A percentile compares a stretch with the other conserved stretches of the same genome.
Evolutionary conservation across 1,140 invertebrate species (phyloP).

Genomic region (Maconellicoccus hirsutus): DNA sequence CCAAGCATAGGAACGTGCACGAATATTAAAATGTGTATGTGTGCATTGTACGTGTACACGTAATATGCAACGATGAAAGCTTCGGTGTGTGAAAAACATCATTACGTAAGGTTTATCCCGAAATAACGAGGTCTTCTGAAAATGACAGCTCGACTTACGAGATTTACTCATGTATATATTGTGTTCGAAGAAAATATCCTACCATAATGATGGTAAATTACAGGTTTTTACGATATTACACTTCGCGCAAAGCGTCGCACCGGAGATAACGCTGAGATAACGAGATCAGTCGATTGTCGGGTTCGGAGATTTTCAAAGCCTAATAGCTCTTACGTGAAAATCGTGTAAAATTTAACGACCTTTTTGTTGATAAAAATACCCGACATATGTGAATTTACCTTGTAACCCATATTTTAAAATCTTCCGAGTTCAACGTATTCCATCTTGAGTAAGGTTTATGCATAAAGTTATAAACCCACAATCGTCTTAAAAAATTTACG

Average conservation of each 20-base stretch:
- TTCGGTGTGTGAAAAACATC: slow-evolving; percentile 3
- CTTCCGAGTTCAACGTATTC: too few relatives aligned
- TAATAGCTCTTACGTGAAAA: too few relatives aligned
- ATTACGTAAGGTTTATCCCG: slow-evolving; percentile 3
- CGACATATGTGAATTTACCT: too few relatives aligned
- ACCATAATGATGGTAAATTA: not conserved
- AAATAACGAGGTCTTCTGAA: not conserved
- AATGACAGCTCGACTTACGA: not conserved
- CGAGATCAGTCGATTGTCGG: not conserved
- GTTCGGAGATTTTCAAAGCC: too few relatives aligned
- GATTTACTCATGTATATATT: not conserved
- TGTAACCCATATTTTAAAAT: too few relatives aligned
- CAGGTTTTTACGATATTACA: not conserved
- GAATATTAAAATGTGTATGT: too few relatives aligned
- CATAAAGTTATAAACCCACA: too few relatives aligned
- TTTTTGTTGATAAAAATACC: too few relatives aligned
- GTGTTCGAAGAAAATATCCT: not conserved
- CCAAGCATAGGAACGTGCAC: not conserved
- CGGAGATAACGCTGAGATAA: not conserved
- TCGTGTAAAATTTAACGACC: too few relatives aligned
- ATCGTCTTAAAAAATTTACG: too few relatives aligned
- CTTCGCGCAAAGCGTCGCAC: too few relatives aligned
- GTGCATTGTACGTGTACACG: not conserved
- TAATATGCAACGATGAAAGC: not conserved
- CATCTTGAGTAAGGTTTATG: too few relatives aligned